phyloP scores from a whole-genome alignment of 1,140 invertebrate genomes.

The Drosophila asahinai region DNA sequence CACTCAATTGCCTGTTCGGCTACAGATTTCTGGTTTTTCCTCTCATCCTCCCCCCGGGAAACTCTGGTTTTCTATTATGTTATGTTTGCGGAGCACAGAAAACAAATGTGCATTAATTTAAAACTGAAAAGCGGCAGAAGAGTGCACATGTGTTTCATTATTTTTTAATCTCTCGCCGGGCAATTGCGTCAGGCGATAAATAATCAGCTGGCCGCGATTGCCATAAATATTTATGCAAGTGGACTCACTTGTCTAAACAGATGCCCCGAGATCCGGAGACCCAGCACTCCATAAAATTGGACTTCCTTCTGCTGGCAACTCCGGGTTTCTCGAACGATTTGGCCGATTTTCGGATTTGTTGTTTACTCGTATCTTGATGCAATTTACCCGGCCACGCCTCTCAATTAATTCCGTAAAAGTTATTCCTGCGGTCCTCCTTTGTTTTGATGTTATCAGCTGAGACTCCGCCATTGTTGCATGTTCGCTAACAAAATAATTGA shows the following conservation, averaged over 20 bases:
- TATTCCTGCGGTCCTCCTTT: constrained; percentile 37
- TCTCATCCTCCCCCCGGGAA: constrained; percentile 17
- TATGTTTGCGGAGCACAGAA: constrained; percentile 29
- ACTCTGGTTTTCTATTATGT: constrained; percentile 34
- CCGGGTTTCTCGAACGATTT: neutral
- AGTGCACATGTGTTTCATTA: constrained; percentile 68
- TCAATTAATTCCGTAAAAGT: constrained; percentile 62
- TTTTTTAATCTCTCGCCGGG: constrained; percentile 23
- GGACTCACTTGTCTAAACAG: constrained; percentile 65
- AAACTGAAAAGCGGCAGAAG: constrained; percentile 50
- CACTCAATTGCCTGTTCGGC: constrained; percentile 70
- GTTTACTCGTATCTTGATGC: constrained; percentile 46
- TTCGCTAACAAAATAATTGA: constrained; percentile 85
- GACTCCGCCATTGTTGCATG: constrained; percentile 35
- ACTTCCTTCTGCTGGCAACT: constrained; percentile 34
- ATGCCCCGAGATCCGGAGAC: constrained; percentile 10
- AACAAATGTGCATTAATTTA: constrained; percentile 77
- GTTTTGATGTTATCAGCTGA: constrained; percentile 83
- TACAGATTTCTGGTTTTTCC: constrained; percentile 34
- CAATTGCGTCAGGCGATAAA: constrained; percentile 65
- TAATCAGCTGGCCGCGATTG: constrained; percentile 62
- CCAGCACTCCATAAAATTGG: constrained; percentile 50
- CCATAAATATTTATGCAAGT: constrained; percentile 81
- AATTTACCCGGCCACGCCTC: constrained; percentile 63
- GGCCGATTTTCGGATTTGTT: constrained; percentile 47